A percentile compares a stretch with the other conserved stretches of the same genome.
Conservation (phyloP, 1,140 invertebrate genomes). For the Drosophila obscura region DNA sequence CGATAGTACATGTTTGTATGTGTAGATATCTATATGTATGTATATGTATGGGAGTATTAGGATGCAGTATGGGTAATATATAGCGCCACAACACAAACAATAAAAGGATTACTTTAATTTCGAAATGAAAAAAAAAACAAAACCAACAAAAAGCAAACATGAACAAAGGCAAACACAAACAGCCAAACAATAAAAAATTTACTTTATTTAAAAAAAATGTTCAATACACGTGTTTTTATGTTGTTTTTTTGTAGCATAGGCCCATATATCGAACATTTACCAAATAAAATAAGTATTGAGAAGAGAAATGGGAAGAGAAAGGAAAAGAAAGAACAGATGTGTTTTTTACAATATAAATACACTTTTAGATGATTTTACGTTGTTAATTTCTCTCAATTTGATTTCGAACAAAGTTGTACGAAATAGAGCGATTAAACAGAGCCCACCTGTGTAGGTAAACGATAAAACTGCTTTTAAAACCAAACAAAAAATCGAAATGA, state of each 20-base stretch:
- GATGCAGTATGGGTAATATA: conserved; percentile 33
- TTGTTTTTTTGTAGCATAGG: too few species aligned
- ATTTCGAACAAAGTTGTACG: conserved; percentile 48
- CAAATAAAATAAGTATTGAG: conserved; percentile 13
- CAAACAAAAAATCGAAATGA: conserved; percentile 31
- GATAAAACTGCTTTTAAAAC: conserved; percentile 53
- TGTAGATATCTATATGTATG: conserved; percentile 37
- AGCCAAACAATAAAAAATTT: conserved; percentile 75
- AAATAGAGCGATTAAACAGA: conserved; percentile 54
- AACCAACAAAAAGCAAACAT: conserved; percentile 29
- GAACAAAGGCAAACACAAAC: conserved; percentile 22
- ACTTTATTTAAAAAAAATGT: conserved; percentile 62
- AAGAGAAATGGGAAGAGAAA: conserved; percentile 13
- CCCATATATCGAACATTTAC: too few species aligned
- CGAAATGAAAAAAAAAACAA: conserved; percentile 52
- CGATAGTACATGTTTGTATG: conserved; percentile 42
- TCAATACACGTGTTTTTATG: not conserved
- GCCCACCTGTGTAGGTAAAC: conserved; percentile 79
- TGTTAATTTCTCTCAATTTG: conserved; percentile 46
- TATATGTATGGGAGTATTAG: conserved; percentile 37
- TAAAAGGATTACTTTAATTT: conserved; percentile 83
- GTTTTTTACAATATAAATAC: conserved; percentile 77
- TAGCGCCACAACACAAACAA: conserved; percentile 72
- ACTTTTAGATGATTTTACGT: conserved; percentile 71
- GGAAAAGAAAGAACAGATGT: conserved; percentile 11